Evolutionary conservation across 2,888 invertebrate genomes (phyloP).

Genomic region (Dioctria rufipes): DNA sequence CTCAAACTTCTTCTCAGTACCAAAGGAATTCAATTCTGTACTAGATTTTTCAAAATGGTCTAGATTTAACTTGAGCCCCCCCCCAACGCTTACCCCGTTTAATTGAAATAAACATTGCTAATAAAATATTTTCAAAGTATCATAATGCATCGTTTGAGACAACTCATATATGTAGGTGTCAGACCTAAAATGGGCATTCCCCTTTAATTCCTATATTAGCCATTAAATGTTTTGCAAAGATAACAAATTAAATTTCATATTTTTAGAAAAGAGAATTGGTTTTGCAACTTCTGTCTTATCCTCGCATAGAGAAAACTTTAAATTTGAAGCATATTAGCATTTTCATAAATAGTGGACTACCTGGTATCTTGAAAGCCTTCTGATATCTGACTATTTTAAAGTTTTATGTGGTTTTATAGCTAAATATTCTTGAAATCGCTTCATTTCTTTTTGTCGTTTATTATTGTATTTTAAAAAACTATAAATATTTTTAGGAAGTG

Average conservation of each 20-base stretch:
- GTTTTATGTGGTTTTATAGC: not conserved
- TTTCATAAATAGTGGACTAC: not conserved
- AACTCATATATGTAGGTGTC: no score
- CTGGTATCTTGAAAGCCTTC: slow-evolving; percentile 2
- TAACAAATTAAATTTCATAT: not conserved
- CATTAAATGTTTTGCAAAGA: not conserved
- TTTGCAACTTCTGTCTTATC: not conserved
- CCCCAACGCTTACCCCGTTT: no score
- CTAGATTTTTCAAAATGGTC: no score
- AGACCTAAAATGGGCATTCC: no score
- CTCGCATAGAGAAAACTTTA: not conserved
- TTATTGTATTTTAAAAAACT: not conserved
- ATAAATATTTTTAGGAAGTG: not conserved
- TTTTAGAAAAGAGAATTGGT: not conserved
- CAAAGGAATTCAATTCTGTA: no score
- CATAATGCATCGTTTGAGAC: no score
- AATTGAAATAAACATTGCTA: no score
- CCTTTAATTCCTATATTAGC: no score
- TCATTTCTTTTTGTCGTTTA: not conserved
- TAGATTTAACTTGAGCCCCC: no score
- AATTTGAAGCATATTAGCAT: not conserved
- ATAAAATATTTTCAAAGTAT: no score
- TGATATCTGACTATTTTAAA: not conserved
- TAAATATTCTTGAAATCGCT: slow-evolving; percentile 11
- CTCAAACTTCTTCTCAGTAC: no score